phyloP scores from a whole-genome alignment of 1,140 invertebrate genomes.

The Nebria ingens region DNA sequence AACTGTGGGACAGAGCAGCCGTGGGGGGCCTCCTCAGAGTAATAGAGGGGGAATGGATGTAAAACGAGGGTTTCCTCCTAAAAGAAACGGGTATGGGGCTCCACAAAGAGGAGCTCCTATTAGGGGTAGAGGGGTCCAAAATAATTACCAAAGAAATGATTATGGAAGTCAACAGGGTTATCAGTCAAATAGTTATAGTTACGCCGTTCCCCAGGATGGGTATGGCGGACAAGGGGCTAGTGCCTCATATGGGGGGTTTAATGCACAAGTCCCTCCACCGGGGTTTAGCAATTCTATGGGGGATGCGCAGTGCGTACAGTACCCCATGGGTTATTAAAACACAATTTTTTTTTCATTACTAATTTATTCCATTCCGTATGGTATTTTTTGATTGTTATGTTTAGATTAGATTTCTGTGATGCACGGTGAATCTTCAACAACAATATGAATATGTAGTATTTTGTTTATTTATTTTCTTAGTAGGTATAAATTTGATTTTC shows the following conservation, averaged over 20 bases:
- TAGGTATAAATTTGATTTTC: no score
- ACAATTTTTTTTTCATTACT: not conserved
- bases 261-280: not conserved
- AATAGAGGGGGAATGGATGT: not conserved
- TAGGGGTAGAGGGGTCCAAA: not conserved
- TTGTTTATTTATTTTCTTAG: no score
- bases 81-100: not conserved
- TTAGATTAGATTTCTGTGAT: no score
- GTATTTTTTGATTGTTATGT: no score
- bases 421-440: no score
- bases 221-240: not conserved
- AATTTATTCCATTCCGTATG: no score
- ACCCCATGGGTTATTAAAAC: not conserved
- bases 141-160: not conserved
- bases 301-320: not conserved
- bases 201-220: not conserved
- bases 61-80: not conserved
- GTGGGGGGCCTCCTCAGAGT: conserved; percentile 22
- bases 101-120: not conserved
- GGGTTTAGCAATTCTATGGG: not conserved
- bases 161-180: not conserved
- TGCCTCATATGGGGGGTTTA: not conserved
- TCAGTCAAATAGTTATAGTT: not conserved
- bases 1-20: conserved; percentile 14
- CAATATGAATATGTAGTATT: no score